phyloP scores from a whole-genome alignment of 2,797 vertebrate genomes.

The Eulemur rubriventer region DNA sequence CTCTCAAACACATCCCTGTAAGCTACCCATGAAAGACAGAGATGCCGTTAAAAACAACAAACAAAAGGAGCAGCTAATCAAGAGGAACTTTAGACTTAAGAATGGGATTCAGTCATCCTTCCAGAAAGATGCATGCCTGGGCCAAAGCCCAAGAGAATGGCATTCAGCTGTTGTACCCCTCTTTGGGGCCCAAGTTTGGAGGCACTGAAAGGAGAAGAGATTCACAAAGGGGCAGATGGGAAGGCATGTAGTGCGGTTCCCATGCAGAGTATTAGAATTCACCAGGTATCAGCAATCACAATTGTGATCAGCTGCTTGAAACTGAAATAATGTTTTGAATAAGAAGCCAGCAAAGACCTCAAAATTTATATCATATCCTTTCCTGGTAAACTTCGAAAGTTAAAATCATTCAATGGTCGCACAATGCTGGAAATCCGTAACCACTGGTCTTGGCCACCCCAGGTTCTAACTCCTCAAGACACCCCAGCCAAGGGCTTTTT shows the following conservation, averaged over 20 bases:
- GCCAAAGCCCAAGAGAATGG: constrained; percentile 69
- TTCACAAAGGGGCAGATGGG: constrained; percentile 73
- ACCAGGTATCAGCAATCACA: constrained; percentile 57
- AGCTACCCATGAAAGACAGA: constrained; percentile 74
- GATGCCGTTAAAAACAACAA: constrained; percentile 74
- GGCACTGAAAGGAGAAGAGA: constrained; percentile 65
- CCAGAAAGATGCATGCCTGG: constrained; percentile 72
- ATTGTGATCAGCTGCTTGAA: constrained; percentile 20
- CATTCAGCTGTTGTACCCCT: constrained; percentile 68
- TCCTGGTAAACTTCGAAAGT: constrained; percentile 18
- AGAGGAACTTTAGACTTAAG: constrained; percentile 73
- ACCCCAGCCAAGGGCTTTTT: background rate
- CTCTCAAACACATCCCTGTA: constrained; percentile 77
- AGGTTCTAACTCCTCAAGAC: constrained; percentile 28
- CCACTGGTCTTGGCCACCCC: background rate
- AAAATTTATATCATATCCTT: constrained; percentile 1
- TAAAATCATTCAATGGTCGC: background rate
- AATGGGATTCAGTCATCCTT: constrained; percentile 74
- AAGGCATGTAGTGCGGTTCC: constrained; percentile 35
- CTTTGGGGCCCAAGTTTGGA: constrained; percentile 58
- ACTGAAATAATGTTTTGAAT: constrained; percentile 45
- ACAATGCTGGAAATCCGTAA: background rate
- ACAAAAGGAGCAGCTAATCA: constrained; percentile 78
- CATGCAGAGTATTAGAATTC: constrained; percentile 44
- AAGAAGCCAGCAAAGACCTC: constrained; percentile 33